Conservation (phyloP, 2,113 vertebrate genomes). For the Brachyhypopomus occidentalis region DNA sequence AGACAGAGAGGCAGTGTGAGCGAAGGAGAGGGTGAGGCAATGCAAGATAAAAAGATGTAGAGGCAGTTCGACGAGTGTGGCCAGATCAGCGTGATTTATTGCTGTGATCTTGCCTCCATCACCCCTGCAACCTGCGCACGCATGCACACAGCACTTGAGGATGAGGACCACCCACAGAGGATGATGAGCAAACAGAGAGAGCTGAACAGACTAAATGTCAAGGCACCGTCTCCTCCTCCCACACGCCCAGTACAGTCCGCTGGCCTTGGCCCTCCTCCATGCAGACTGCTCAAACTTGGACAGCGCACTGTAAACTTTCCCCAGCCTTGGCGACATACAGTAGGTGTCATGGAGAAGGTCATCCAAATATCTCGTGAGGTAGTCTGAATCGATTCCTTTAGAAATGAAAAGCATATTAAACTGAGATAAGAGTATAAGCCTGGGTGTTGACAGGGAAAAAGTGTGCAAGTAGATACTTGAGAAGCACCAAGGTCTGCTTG, state of each 20-base stretch:
- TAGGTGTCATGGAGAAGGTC: neutral
- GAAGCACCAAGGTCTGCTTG: neutral
- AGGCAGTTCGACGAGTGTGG: neutral
- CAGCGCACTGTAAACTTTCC: slow-evolving; percentile 4
- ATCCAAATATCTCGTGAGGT: neutral
- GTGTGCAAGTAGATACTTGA: neutral
- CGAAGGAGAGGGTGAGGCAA: neutral
- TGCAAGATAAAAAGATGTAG: neutral
- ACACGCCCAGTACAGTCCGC: slow-evolving; percentile 15
- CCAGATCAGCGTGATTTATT: too few relatives aligned
- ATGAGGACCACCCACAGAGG: slow-evolving; percentile 32
- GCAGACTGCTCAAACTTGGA: slow-evolving; percentile 3
- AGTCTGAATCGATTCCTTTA: too few relatives aligned
- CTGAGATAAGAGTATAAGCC: too few relatives aligned
- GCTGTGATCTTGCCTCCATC: too few relatives aligned
- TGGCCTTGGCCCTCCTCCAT: neutral
- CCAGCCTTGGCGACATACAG: neutral
- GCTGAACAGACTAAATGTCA: slow-evolving; percentile 16
- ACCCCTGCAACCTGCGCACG: too few relatives aligned
- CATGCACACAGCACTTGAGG: too few relatives aligned
- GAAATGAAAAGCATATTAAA: too few relatives aligned
- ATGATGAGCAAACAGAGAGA: neutral
- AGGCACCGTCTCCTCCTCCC: neutral
- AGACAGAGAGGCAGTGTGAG: neutral
- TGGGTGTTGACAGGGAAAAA: neutral